A percentile compares a stretch with the other conserved stretches of the same genome.
Evolutionary conservation across 2,797 vertebrate genomes (phyloP).

Genomic region (Dendrocincla tyrannina): DNA sequence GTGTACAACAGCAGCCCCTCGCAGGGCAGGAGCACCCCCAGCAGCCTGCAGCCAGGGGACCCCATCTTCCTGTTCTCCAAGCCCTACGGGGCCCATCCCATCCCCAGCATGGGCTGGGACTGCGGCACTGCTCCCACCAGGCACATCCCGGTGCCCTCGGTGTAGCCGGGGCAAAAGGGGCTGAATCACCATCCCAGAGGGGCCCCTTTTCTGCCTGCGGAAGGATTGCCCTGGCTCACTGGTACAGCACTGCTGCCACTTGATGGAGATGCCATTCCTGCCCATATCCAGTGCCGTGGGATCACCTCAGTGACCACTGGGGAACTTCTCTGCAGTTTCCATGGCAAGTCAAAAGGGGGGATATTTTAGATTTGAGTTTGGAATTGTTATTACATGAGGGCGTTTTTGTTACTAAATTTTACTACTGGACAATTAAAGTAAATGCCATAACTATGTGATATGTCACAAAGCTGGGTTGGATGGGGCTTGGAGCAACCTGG

Average conservation of each 20-base stretch:
- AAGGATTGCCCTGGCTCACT: not conserved
- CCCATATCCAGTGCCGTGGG: not conserved
- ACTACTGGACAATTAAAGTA: not conserved
- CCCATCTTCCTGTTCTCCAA: conserved; percentile 86
- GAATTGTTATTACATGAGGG: not conserved
- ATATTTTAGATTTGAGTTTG: not conserved
- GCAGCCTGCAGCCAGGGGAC: conserved; percentile 83
- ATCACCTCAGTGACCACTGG: not conserved
- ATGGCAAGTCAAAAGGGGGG: not conserved
- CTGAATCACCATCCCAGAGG: not conserved
- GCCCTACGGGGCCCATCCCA: conserved; percentile 89
- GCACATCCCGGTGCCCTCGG: conserved; percentile 90
- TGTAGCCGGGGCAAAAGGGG: conserved; percentile 60
- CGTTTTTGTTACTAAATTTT: not conserved
- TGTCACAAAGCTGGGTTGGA: not conserved
- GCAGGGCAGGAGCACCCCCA: conserved; percentile 83
- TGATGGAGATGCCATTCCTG: not conserved
- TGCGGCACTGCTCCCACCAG: conserved; percentile 82
- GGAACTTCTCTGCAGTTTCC: not conserved
- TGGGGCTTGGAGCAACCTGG: rapidly evolving
- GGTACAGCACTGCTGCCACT: not conserved
- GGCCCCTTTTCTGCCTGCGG: not conserved
- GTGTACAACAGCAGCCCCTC: conserved; percentile 94
- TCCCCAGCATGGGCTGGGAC: conserved; percentile 84
- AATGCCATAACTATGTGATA: not conserved